A percentile compares a stretch with the other conserved stretches of the same genome.
phyloP scores from a whole-genome alignment of 37 sponge, comb jelly and placozoan genomes.

The Hexactinellida sp. region DNA sequence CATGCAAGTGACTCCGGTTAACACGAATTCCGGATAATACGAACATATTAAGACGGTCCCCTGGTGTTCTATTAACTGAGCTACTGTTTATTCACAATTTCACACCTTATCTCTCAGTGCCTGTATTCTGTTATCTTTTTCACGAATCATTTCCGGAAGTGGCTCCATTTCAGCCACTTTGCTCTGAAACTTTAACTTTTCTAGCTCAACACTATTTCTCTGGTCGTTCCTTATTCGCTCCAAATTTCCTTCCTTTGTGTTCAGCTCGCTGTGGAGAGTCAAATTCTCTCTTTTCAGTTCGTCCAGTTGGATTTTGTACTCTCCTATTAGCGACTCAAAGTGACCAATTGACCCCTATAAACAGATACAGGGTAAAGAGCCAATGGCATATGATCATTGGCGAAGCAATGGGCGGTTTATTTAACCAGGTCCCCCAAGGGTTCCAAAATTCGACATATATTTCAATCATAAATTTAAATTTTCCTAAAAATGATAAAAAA shows the following conservation, averaged over 20 bases:
- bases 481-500: no score
- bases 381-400: no score
- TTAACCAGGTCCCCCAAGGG: no score
- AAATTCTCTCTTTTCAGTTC: slow-evolving; percentile 10
- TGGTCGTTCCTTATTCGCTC: background rate
- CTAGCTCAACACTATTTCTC: background rate
- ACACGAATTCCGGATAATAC: no score
- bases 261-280: background rate
- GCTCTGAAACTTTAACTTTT: background rate
- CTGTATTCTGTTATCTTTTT: background rate
- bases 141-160: slow-evolving; percentile 11
- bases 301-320: background rate
- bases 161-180: slow-evolving; percentile 16
- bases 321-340: background rate
- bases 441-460: no score
- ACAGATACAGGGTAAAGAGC: background rate
- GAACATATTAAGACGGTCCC: no score
- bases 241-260: background rate
- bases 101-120: background rate
- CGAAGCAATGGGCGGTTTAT: no score
- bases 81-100: no score
- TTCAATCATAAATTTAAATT: no score
- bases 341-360: background rate
- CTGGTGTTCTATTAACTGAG: no score
- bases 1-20: no score